Base-by-base conservation (phyloP, 2,888 invertebrate genomes). In the Portevinia maculata region DNA sequence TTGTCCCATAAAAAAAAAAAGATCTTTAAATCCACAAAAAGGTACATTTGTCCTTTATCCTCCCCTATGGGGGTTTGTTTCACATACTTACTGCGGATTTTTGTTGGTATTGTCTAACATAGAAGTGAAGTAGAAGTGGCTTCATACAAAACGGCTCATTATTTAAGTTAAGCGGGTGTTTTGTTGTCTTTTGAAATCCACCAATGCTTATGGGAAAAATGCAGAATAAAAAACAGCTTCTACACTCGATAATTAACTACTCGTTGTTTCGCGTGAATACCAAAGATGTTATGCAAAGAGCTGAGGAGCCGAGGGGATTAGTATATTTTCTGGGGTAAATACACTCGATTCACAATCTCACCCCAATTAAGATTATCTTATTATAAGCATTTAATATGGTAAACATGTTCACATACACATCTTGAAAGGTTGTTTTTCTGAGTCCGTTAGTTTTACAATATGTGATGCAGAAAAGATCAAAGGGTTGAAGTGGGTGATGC, bases 311-410 rank as follows among this genome's bases (percentile, higher is more conserved):
- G n/a, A n/a, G 19, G 3, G 30, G 17, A 64, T 28, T 39, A 39
- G 50, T 28, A 17, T 32, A 8, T 21, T 32, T 50, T 41, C 2
- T 21, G 30, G 13, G 21, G 28, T 34, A 44, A 3, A 60, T 44
- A 41, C 32, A 28, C 32, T 62, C 71, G 52, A 71, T 62, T 62
- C 32, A 30, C 34, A 44, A 60, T 60, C 44, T 17, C 24, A 53
- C 28, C 34, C 50, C 52, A 71, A 62, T 71, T 71, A 71, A 62
- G 60, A 71, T 62, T 53, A 60, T 53, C 52, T 24, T n/a, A 32
- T 46, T 53, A 44, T 62, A 60, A 62, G 60, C 71, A 60, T 41
- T 71, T 52, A 71, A 62, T 52, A 70, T 60, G 59, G 50, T 70
- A 60, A 60, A 41, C 70, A 70, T 50, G 50, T 52, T 60, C 59